Conservation (phyloP, 1,140 invertebrate genomes). For the Drosophila yakuba region DNA sequence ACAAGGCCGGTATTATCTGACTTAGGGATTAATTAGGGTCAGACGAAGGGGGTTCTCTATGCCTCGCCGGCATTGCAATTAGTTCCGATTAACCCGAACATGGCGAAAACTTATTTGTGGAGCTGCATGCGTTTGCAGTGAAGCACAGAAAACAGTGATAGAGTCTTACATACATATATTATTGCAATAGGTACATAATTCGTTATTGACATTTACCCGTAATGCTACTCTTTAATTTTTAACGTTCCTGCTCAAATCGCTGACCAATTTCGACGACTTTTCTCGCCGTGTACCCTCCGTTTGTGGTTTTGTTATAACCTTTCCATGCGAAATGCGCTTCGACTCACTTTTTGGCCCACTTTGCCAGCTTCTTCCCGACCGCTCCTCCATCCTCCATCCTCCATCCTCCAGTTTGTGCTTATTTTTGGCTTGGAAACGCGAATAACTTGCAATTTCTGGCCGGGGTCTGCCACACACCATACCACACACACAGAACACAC, state of each 20-base stretch:
- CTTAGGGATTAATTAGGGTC: slow-evolving; percentile 79
- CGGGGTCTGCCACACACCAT: neutral
- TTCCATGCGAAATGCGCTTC: neutral
- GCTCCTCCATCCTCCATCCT: neutral
- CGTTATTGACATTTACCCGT: too few relatives aligned
- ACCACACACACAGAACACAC: slow-evolving; percentile 20
- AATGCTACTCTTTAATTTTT: too few relatives aligned
- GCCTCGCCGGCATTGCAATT: slow-evolving; percentile 18
- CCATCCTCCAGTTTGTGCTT: neutral
- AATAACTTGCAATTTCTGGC: slow-evolving; percentile 66
- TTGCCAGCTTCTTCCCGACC: neutral
- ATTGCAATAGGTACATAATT: neutral
- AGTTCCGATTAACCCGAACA: slow-evolving; percentile 41
- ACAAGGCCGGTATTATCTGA: slow-evolving; percentile 18
- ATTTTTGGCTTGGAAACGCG: slow-evolving; percentile 47
- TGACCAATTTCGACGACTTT: neutral
- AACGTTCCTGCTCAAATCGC: neutral
- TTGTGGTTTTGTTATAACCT: slow-evolving; percentile 32
- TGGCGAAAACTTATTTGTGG: slow-evolving; percentile 3
- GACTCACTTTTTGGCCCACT: slow-evolving; percentile 27
- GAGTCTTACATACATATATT: neutral
- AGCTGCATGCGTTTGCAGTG: slow-evolving; percentile 4
- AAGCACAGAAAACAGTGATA: neutral
- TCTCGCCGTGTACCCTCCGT: slow-evolving; percentile 31
- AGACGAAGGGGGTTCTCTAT: slow-evolving; percentile 42